Evolutionary conservation across 2,113 vertebrate species (phyloP).

Genomic region (Pipa parva): DNA sequence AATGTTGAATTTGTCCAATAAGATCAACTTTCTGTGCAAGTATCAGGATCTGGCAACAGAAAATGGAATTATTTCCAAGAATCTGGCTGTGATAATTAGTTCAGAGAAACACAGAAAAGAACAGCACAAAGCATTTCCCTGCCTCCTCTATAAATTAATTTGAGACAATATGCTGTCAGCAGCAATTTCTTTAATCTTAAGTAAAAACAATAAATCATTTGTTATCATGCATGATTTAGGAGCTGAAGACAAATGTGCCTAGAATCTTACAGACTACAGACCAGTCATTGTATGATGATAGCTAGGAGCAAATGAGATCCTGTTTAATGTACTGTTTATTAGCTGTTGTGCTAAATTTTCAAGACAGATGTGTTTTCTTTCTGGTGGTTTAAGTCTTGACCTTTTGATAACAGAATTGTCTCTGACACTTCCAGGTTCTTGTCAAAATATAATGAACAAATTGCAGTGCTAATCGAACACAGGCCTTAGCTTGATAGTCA

Average conservation of each 20-base stretch:
- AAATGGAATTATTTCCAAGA: conserved; percentile 65
- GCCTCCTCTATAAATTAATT: conserved; percentile 74
- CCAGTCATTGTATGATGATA: conserved; percentile 45
- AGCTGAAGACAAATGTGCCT: conserved; percentile 60
- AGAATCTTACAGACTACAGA: conserved; percentile 51
- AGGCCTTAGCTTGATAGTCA: conserved; percentile 59
- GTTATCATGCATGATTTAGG: conserved; percentile 65
- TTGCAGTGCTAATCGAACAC: conserved; percentile 64
- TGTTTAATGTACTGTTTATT: conserved; percentile 34
- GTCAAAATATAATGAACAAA: conserved; percentile 67
- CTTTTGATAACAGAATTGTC: conserved; percentile 63
- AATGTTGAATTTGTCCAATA: conserved; percentile 27
- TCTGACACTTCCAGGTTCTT: conserved; percentile 65
- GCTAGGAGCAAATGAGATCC: neutral
- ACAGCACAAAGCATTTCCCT: conserved; percentile 68
- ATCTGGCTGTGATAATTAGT: conserved; percentile 67
- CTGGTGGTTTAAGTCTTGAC: conserved; percentile 52
- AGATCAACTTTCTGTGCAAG: conserved; percentile 30
- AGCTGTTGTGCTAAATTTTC: conserved; percentile 49
- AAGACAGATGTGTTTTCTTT: conserved; percentile 48
- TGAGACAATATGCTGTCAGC: conserved; percentile 73
- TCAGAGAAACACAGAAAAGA: conserved; percentile 68
- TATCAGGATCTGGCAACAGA: conserved; percentile 53
- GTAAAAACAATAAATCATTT: conserved; percentile 62
- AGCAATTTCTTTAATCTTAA: conserved; percentile 74